phyloP scores from a whole-genome alignment of 2,888 invertebrate genomes.

The Chalcosyrphus nemorum region DNA sequence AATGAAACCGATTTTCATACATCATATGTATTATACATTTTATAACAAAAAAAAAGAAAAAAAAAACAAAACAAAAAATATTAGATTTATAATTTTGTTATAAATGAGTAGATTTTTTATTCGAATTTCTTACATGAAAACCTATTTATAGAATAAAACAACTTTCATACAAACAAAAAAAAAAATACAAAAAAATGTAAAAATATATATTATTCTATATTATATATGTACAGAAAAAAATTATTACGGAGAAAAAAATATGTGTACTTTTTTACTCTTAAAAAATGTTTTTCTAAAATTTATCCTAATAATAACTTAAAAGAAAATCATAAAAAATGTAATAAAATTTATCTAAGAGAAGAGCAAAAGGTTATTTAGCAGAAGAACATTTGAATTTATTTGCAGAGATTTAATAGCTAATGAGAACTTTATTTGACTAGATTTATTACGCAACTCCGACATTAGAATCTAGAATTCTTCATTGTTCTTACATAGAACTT shows the following conservation, averaged over 20 bases:
- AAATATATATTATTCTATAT: constrained; percentile 57
- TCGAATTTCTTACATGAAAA: constrained; percentile 75
- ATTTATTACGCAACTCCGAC: constrained; percentile 49
- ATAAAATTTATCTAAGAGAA: constrained; percentile 45
- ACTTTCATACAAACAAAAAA: constrained; percentile 67
- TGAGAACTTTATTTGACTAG: constrained; percentile 16
- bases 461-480: constrained; percentile 29
- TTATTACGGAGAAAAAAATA: constrained; percentile 60
- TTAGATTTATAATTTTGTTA: constrained; percentile 74
- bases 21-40: constrained; percentile 68
- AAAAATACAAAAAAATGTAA: constrained; percentile 18
- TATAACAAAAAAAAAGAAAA: constrained; percentile 48
- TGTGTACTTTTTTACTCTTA: constrained; percentile 71
- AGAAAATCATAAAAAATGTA: constrained; percentile 13
- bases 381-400: constrained; percentile 48
- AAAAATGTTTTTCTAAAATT: constrained; percentile 63
- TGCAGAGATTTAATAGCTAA: constrained; percentile 53
- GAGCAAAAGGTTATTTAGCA: constrained; percentile 49
- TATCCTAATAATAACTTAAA: constrained; percentile 60
- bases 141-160: constrained; percentile 64
- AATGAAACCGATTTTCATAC: constrained; percentile 68
- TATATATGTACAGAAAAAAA: constrained; percentile 54
- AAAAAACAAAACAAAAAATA: constrained; percentile 53
- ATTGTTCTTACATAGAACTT: constrained; percentile 44
- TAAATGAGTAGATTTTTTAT: constrained; percentile 77